Percentiles rank a stretch among this genome's conserved stretches.
Evolutionary conservation across 2,113 vertebrate species (phyloP).

Genomic region (Mastomys coucha): DNA sequence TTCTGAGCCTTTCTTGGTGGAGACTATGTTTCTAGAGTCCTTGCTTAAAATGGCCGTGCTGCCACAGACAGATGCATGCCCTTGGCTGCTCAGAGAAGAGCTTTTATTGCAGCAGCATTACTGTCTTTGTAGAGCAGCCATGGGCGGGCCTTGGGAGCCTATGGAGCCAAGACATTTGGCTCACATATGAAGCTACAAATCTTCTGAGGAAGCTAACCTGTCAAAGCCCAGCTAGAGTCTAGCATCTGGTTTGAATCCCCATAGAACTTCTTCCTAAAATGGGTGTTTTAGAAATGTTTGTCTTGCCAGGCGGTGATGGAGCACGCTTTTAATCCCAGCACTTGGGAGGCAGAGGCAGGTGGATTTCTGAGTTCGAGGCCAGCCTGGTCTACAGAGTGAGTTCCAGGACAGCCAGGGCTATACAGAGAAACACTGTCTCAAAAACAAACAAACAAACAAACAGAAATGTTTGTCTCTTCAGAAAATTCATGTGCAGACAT

Average conservation of each 20-base stretch:
- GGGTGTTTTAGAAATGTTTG: neutral
- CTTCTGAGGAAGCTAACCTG: neutral
- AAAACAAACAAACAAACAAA: too few species aligned
- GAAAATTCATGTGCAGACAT: neutral
- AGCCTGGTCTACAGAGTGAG: too few species aligned
- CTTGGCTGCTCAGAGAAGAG: neutral
- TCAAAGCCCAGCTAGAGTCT: neutral
- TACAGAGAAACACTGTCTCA: too few species aligned
- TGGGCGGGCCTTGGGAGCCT: neutral
- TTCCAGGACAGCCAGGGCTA: too few species aligned
- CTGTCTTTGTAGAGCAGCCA: neutral
- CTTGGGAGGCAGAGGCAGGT: too few species aligned
- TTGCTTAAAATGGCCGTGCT: neutral
- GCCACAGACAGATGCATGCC: neutral
- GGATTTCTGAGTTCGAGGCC: too few species aligned
- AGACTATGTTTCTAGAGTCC: neutral
- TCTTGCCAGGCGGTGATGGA: too few species aligned
- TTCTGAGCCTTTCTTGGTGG: conserved; percentile 2
- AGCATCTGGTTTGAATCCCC: neutral
- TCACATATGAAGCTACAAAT: neutral
- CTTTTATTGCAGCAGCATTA: neutral
- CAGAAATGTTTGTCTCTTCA: neutral
- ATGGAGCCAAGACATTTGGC: neutral
- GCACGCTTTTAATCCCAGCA: too few species aligned
- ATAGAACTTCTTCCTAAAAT: neutral